phyloP scores from a whole-genome alignment of 2,888 invertebrate species.

The Himalopsyche tibetana region DNA sequence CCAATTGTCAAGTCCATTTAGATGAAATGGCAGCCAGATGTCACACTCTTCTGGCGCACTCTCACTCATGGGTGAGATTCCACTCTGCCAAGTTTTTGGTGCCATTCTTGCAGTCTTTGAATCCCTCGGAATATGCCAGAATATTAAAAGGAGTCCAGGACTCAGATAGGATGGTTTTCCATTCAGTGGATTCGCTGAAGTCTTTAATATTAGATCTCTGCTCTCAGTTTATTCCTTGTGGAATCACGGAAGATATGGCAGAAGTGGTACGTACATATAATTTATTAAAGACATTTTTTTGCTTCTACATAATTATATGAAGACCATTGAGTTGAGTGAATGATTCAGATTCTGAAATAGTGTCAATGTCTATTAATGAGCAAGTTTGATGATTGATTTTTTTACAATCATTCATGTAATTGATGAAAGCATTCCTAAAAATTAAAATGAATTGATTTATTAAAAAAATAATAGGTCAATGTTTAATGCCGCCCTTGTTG shows the following conservation, averaged over 20 bases:
- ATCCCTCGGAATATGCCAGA: constrained; percentile 78
- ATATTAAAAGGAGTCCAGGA: constrained; percentile 72
- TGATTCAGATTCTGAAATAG: too few species aligned
- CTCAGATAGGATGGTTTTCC: constrained; percentile 78
- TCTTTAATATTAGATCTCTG: constrained; percentile 85
- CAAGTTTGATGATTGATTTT: too few species aligned
- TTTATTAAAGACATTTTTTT: background rate
- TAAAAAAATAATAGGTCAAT: too few species aligned
- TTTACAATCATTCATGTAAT: too few species aligned
- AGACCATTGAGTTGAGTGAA: too few species aligned
- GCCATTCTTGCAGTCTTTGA: constrained; percentile 81
- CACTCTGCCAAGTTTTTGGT: constrained; percentile 87
- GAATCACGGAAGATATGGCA: constrained; percentile 83
- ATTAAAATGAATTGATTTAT: too few species aligned
- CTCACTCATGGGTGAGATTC: constrained; percentile 92
- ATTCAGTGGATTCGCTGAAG: constrained; percentile 80
- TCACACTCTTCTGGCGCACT: constrained; percentile 85
- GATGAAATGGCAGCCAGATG: constrained; percentile 81
- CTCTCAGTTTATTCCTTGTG: constrained; percentile 83
- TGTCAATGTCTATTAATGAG: too few species aligned
- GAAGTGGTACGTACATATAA: constrained; percentile 77
- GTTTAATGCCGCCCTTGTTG: too few species aligned
- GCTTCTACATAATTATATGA: too few species aligned
- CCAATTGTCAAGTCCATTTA: constrained; percentile 72
- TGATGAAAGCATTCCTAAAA: too few species aligned